A percentile compares a stretch with the other conserved stretches of the same genome.
These are phyloP conservation scores for Carassius carassius DNA, from an alignment of 2,113 vertebrate genomes.

Conservation along the genomic window DNA sequence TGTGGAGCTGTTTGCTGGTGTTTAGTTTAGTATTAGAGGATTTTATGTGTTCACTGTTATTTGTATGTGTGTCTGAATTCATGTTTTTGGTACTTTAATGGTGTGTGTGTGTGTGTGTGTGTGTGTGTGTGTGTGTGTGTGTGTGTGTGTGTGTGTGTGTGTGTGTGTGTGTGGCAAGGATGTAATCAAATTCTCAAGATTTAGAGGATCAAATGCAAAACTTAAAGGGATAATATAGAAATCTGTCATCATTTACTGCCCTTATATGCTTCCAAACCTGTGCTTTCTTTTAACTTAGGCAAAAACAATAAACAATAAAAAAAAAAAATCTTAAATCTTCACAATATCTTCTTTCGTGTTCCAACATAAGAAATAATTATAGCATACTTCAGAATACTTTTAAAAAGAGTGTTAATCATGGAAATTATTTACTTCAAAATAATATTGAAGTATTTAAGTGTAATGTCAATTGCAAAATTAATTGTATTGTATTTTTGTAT, in stretches of 20 bases:
- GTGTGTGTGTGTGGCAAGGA: background rate
- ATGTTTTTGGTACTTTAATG: background rate
- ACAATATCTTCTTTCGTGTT: background rate
- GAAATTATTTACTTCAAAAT: background rate
- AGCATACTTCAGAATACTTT: background rate
- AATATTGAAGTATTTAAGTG: background rate
- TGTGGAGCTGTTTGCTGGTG: constrained; percentile 25
- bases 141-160: background rate
- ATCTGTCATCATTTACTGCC: background rate
- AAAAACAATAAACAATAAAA: too few species aligned
- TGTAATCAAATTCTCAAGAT: background rate
- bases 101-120: background rate
- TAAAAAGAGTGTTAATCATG: background rate
- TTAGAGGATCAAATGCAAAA: background rate
- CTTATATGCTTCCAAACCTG: too few species aligned
- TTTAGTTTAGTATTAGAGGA: constrained; percentile 24
- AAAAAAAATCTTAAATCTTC: too few species aligned
- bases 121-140: too few species aligned
- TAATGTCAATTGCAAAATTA: background rate
- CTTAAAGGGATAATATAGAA: background rate
- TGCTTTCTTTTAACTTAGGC: background rate
- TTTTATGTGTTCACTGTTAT: background rate
- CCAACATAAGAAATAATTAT: background rate
- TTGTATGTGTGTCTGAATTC: background rate
- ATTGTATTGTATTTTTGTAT: too few species aligned